phyloP scores from a whole-genome alignment of 2,113 vertebrate species.

The Centrocercus urophasianus region DNA sequence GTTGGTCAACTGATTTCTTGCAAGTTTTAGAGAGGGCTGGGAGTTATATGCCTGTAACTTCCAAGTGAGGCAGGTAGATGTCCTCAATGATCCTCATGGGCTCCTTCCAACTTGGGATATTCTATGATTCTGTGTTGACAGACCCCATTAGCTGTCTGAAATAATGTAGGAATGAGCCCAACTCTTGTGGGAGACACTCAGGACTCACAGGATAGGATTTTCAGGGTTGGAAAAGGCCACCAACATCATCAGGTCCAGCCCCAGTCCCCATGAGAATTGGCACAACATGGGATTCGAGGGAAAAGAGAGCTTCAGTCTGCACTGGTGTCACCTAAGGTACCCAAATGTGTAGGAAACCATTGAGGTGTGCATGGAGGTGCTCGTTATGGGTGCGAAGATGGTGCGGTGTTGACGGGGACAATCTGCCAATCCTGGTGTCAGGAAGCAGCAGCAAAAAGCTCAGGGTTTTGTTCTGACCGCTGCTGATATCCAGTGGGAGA shows the following conservation, averaged over 20 bases:
- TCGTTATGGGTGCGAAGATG: neutral
- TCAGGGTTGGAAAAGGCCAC: too few relatives aligned
- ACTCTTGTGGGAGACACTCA: neutral
- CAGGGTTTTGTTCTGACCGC: neutral
- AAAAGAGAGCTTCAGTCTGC: neutral
- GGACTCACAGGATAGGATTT: neutral
- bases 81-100: too few relatives aligned
- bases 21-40: neutral
- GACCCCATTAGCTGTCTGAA: neutral
- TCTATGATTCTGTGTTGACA: neutral
- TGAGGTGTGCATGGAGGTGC: neutral
- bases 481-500: neutral
- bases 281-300: rapidly evolving
- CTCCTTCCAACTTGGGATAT: too few relatives aligned
- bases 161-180: neutral
- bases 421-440: neutral
- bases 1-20: neutral
- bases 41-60: neutral
- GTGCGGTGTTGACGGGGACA: neutral
- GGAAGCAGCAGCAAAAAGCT: neutral
- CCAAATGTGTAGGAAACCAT: neutral
- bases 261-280: rapidly evolving
- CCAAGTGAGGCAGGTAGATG: neutral
- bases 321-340: neutral
- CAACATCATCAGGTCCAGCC: too few relatives aligned